Conservation (phyloP, 2,797 vertebrate genomes). For the Holocentrus rufus region DNA sequence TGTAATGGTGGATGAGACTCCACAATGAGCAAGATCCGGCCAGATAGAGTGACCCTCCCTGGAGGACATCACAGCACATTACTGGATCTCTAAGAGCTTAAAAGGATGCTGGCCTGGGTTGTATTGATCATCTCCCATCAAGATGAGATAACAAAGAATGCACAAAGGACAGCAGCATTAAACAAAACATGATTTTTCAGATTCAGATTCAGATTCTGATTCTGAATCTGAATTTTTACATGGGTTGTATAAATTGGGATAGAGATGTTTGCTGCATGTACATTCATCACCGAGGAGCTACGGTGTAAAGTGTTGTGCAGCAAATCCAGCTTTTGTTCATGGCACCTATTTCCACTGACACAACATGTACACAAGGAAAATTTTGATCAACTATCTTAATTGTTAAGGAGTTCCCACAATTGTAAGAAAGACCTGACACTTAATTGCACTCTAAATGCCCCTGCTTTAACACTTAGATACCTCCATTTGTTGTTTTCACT, state of each 20-base stretch:
- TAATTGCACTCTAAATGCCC: too few species aligned
- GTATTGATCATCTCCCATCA: constrained; percentile 36
- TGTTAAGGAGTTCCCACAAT: too few species aligned
- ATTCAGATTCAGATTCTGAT: too few species aligned
- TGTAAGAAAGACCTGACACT: too few species aligned
- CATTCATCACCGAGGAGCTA: too few species aligned
- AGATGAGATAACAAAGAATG: background rate
- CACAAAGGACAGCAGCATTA: background rate
- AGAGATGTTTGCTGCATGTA: background rate
- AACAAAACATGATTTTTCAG: background rate
- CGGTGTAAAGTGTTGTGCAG: too few species aligned
- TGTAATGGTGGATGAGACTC: background rate
- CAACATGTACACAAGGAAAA: background rate
- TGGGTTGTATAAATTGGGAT: too few species aligned
- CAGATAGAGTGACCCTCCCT: constrained; percentile 52
- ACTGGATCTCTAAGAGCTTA: constrained; percentile 55
- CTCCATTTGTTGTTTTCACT: too few species aligned
- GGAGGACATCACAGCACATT: constrained; percentile 59
- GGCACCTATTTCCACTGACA: too few species aligned
- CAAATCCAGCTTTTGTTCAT: too few species aligned
- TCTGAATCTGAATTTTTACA: too few species aligned
- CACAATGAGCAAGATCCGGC: constrained; percentile 2
- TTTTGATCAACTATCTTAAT: background rate
- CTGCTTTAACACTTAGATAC: too few species aligned
- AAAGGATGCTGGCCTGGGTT: constrained; percentile 46